Evolutionary conservation across 2,888 invertebrate species (phyloP).

Genomic region (Sepiola atlantica): DNA sequence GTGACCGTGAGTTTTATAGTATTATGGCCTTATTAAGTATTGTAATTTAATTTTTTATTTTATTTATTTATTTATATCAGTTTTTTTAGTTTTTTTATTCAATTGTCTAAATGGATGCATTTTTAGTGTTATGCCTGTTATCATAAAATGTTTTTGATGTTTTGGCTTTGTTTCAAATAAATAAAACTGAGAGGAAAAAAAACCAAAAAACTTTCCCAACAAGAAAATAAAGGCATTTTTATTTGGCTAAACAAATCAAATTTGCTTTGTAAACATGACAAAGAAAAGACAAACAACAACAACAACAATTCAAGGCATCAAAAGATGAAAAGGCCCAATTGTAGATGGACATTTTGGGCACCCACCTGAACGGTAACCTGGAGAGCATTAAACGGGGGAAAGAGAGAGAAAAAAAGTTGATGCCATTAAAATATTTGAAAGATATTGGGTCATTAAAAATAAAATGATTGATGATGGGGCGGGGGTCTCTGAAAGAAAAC

Average conservation of each 20-base stretch:
- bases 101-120: too few relatives aligned
- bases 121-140: too few relatives aligned
- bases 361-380: neutral
- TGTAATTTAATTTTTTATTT: too few relatives aligned
- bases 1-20: too few relatives aligned
- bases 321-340: neutral
- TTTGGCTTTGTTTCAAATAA: too few relatives aligned
- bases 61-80: too few relatives aligned
- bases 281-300: neutral
- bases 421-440: neutral
- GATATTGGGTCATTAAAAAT: neutral
- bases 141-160: too few relatives aligned
- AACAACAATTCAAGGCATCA: neutral
- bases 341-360: neutral
- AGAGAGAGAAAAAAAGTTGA: neutral
- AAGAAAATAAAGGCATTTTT: neutral
- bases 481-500: neutral
- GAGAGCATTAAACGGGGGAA: neutral
- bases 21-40: too few relatives aligned
- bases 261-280: neutral
- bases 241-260: neutral
- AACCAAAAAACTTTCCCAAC: neutral
- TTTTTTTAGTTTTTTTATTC: too few relatives aligned
- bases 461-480: neutral
- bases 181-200: too few relatives aligned